These are phyloP conservation scores for Leuctra nigra DNA, from an alignment of 2,888 invertebrate species.

Conservation along the genomic window DNA sequence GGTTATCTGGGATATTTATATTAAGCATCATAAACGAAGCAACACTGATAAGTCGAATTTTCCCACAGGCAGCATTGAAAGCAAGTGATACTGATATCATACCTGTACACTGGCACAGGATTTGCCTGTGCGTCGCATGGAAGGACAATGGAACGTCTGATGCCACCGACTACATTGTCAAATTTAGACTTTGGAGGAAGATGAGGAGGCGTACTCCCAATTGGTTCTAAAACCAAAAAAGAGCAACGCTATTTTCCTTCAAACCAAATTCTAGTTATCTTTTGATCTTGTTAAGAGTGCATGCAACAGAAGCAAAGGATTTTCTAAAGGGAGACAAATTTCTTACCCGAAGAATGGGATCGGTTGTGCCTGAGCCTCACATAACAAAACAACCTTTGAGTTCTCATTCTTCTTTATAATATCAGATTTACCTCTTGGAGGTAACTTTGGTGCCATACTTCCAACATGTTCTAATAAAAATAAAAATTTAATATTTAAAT, in stretches of 20 bases:
- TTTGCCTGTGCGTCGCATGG: constrained; percentile 40
- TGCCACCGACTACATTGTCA: constrained; percentile 34
- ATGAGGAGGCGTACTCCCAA: constrained; percentile 49
- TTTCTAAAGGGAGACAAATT: neutral
- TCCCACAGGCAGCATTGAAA: no score
- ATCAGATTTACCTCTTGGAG: no score
- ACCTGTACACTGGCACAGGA: constrained; percentile 32
- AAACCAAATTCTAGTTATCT: constrained; percentile 6
- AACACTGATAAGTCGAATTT: no score
- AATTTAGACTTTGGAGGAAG: constrained; percentile 46
- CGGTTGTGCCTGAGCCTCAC: constrained; percentile 30
- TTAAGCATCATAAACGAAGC: no score
- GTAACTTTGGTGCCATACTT: no score
- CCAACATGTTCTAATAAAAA: no score
- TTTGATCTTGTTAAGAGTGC: neutral
- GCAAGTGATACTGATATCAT: no score
- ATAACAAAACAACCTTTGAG: no score
- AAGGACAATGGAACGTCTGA: constrained; percentile 35
- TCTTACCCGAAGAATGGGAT: constrained; percentile 34
- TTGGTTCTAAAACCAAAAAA: constrained; percentile 31
- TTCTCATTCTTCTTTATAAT: no score
- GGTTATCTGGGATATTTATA: no score
- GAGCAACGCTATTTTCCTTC: neutral
- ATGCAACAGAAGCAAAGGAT: neutral
- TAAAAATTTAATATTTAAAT: no score